Conservation (phyloP, 2,797 vertebrate species). For the Argya squamiceps region DNA sequence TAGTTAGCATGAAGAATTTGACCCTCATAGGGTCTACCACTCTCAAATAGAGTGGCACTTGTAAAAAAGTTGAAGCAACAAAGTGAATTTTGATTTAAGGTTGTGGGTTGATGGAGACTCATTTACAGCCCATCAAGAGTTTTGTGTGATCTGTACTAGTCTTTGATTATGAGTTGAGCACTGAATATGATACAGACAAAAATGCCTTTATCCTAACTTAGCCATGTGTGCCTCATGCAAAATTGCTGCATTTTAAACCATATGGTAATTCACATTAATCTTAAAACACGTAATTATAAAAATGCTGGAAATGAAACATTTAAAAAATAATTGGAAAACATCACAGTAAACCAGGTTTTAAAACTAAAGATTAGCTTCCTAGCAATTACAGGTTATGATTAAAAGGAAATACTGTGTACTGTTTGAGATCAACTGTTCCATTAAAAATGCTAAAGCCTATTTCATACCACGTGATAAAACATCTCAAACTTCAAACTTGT, state of each 20-base stretch:
- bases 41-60: background rate
- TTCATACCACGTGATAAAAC: background rate
- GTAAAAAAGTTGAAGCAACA: background rate
- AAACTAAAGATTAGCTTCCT: background rate
- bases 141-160: background rate
- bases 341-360: background rate
- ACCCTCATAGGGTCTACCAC: background rate
- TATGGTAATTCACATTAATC: slow-evolving; percentile 31
- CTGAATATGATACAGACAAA: slow-evolving; percentile 16
- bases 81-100: background rate
- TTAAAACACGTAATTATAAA: slow-evolving; percentile 7
- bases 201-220: slow-evolving; percentile 8
- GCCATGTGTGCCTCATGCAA: slow-evolving; percentile 48
- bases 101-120: slow-evolving; percentile 10
- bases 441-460: background rate
- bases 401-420: background rate
- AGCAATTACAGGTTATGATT: background rate
- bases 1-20: background rate
- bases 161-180: slow-evolving; percentile 60
- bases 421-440: background rate
- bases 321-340: background rate
- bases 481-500: background rate
- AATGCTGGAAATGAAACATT: background rate
- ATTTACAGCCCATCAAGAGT: slow-evolving; percentile 53
- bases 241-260: slow-evolving; percentile 28